A percentile compares a stretch with the other conserved stretches of the same genome.
Conservation (phyloP, 2,797 vertebrate genomes). For the Percopsis omiscomaycus region DNA sequence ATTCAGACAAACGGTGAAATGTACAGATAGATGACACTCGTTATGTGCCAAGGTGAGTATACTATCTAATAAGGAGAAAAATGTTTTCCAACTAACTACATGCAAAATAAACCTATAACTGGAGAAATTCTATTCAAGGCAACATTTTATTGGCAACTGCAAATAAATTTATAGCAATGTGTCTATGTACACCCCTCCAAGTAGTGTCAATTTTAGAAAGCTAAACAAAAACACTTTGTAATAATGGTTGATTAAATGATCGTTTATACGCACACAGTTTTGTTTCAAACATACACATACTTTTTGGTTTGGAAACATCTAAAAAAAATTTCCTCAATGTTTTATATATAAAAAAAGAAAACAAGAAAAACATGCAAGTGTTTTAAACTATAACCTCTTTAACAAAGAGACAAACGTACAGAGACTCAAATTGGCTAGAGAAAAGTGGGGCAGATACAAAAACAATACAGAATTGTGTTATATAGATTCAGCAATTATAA, state of each 20-base stretch:
- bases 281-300: constrained; percentile 63
- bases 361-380: constrained; percentile 65
- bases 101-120: neutral
- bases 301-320: constrained; percentile 75
- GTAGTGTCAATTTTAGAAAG: constrained; percentile 45
- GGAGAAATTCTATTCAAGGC: constrained; percentile 44
- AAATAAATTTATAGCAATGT: constrained; percentile 51
- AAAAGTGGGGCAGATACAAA: constrained; percentile 48
- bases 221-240: constrained; percentile 51
- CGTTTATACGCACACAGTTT: constrained; percentile 60
- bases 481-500: constrained; percentile 35
- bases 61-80: neutral
- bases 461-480: constrained; percentile 30
- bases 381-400: constrained; percentile 51
- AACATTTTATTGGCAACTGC: constrained; percentile 69
- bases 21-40: too few species aligned
- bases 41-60: too few species aligned
- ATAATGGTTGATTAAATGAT: constrained; percentile 61
- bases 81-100: neutral
- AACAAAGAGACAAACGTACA: constrained; percentile 37
- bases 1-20: too few species aligned
- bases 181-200: constrained; percentile 52
- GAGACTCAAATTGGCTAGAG: constrained; percentile 30
- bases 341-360: constrained; percentile 45
- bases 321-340: constrained; percentile 45